Conservation (phyloP, 2,113 vertebrate species). For the Narcine bancroftii region DNA sequence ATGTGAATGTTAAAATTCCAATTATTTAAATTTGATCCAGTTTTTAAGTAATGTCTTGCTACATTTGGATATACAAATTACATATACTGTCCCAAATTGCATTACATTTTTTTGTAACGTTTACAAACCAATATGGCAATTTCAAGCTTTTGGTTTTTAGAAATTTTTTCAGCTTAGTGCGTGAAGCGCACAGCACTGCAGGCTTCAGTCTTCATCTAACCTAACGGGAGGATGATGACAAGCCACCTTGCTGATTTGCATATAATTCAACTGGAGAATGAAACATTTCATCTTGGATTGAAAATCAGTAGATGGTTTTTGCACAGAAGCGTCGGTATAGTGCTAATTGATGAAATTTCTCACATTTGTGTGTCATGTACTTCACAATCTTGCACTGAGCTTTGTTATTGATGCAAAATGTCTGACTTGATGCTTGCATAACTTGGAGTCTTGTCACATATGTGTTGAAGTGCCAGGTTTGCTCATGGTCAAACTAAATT, state of each 20-base stretch:
- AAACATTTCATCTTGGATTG: background rate
- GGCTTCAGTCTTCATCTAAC: background rate
- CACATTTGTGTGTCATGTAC: background rate
- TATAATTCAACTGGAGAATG: background rate
- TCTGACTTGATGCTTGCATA: conserved; percentile 23
- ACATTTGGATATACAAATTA: conserved; percentile 24
- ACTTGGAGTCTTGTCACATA: background rate
- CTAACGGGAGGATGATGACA: background rate
- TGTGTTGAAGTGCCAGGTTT: background rate
- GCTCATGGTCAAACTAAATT: background rate
- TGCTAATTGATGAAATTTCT: conserved; percentile 8
- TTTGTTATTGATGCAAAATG: background rate
- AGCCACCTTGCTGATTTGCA: background rate
- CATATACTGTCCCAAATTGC: background rate
- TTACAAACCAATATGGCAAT: conserved; percentile 3
- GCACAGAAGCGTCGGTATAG: conserved; percentile 6
- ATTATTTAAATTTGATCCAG: background rate
- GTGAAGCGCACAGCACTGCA: conserved; percentile 5
- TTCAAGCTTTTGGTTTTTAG: background rate
- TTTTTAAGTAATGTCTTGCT: background rate
- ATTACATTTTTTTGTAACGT: conserved; percentile 10
- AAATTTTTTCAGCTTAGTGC: conserved; percentile 14
- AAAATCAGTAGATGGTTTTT: background rate
- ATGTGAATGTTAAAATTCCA: background rate
- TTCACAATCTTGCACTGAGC: background rate